A percentile compares a stretch with the other conserved stretches of the same genome.
phyloP scores from a whole-genome alignment of 1,140 invertebrate species.

The Mycetomoellerius zeteki region DNA sequence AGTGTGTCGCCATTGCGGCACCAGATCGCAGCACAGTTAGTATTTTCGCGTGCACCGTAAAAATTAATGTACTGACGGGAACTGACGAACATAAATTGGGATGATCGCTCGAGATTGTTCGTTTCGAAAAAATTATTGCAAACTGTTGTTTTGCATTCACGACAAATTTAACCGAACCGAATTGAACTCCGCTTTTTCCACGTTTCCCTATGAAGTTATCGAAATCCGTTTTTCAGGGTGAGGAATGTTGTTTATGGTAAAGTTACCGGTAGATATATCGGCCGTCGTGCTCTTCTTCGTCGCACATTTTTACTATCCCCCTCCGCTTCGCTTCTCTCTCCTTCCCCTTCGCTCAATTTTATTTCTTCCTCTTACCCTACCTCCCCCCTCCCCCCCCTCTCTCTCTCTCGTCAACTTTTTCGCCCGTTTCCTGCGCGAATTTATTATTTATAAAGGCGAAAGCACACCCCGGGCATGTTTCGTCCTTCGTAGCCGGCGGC shows the following conservation, averaged over 20 bases:
- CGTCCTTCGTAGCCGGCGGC: slow-evolving; percentile 49
- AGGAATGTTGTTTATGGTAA: slow-evolving; percentile 34
- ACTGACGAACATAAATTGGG: neutral
- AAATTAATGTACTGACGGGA: neutral
- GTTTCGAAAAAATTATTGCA: neutral
- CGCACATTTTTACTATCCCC: slow-evolving; percentile 6
- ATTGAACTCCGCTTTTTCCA: neutral
- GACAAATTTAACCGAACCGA: neutral
- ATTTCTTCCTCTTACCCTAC: neutral
- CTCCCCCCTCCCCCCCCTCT: neutral
- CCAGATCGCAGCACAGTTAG: neutral
- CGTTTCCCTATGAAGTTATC: neutral
- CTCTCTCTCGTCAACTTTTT: slow-evolving; percentile 53
- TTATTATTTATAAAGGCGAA: slow-evolving; percentile 86
- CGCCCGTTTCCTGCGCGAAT: slow-evolving; percentile 73
- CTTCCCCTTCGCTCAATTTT: neutral
- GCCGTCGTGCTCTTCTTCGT: neutral
- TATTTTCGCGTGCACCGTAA: neutral
- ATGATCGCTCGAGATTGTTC: neutral
- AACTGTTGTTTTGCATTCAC: neutral
- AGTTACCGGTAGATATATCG: slow-evolving; percentile 14
- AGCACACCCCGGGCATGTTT: slow-evolving; percentile 74
- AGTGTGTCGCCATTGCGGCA: neutral
- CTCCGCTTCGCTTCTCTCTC: neutral
- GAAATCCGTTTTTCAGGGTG: neutral